A percentile compares a stretch with the other conserved stretches of the same genome.
Conservation (phyloP, 2,888 invertebrate species). For the Drosophila infuscata region DNA sequence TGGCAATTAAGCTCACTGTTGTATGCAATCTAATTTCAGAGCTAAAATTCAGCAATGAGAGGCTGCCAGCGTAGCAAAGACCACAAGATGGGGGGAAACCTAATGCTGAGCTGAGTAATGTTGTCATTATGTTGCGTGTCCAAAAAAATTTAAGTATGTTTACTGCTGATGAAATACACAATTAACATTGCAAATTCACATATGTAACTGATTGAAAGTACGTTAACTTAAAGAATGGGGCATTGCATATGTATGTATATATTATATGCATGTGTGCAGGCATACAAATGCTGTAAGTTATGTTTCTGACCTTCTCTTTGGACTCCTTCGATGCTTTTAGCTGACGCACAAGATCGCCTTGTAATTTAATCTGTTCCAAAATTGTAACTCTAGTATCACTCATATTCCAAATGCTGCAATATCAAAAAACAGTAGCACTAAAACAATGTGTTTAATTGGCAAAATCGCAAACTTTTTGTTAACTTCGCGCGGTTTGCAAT, state of each 20-base stretch:
- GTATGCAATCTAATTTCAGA: conserved; percentile 52
- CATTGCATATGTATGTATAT: not conserved
- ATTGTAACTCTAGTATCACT: conserved; percentile 86
- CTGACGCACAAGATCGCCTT: conserved; percentile 93
- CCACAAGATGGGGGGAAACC: conserved; percentile 2
- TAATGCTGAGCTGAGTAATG: conserved; percentile 20
- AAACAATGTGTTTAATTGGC: conserved; percentile 22
- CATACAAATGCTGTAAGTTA: not conserved
- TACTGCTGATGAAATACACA: conserved; percentile 51
- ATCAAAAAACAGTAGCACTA: conserved; percentile 31
- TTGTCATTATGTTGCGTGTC: not conserved
- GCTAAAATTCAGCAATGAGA: conserved; percentile 44
- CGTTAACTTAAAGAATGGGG: not conserved
- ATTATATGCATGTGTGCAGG: not conserved
- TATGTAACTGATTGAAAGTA: conserved; percentile 1
- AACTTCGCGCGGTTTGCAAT: conserved; percentile 43
- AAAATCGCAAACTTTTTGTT: conserved; percentile 20
- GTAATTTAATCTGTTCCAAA: conserved; percentile 88
- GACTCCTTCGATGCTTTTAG: conserved; percentile 92
- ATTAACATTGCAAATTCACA: conserved; percentile 34
- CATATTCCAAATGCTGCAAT: conserved; percentile 75
- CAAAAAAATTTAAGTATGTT: not conserved
- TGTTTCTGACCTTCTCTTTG: conserved; percentile 88
- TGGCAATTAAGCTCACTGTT: conserved; percentile 32
- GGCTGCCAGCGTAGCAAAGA: conserved; percentile 37